A percentile compares a stretch with the other conserved stretches of the same genome.
These are phyloP conservation scores for Trochalopteron elliotii DNA, from an alignment of 2,113 vertebrate species.

Conservation along the genomic window DNA sequence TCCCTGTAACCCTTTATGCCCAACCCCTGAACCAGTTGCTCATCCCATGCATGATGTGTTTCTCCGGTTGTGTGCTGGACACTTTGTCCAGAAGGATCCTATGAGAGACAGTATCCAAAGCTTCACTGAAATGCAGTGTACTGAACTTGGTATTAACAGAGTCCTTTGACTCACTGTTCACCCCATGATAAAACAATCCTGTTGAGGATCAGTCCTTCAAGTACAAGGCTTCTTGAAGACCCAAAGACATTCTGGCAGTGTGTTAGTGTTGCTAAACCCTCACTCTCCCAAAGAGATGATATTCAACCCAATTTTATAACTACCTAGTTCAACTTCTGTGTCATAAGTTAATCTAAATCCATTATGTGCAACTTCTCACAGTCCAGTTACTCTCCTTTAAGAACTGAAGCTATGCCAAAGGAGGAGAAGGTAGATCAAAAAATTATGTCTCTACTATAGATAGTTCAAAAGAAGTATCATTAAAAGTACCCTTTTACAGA, in stretches of 20 bases:
- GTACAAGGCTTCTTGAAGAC: neutral
- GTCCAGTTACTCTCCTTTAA: neutral
- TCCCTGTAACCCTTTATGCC: neutral
- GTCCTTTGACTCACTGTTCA: neutral
- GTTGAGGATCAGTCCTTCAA: neutral
- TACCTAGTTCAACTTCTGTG: neutral
- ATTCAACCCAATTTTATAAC: neutral
- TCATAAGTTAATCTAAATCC: neutral
- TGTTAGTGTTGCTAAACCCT: neutral
- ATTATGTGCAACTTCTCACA: neutral
- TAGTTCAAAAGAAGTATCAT: neutral
- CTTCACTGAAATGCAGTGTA: neutral
- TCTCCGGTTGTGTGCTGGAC: neutral
- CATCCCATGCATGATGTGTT: neutral
- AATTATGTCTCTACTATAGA: neutral
- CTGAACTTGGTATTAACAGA: neutral
- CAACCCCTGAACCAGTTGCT: rapidly evolving
- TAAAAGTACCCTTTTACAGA: neutral
- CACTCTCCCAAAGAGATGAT: neutral
- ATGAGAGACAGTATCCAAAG: neutral
- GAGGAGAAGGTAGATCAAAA: neutral
- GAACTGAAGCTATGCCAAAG: neutral
- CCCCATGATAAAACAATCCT: neutral
- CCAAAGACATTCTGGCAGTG: neutral
- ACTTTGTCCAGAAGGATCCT: neutral